Conservation (phyloP, 2,888 invertebrate genomes). For the Stenolophus ochropezus region DNA sequence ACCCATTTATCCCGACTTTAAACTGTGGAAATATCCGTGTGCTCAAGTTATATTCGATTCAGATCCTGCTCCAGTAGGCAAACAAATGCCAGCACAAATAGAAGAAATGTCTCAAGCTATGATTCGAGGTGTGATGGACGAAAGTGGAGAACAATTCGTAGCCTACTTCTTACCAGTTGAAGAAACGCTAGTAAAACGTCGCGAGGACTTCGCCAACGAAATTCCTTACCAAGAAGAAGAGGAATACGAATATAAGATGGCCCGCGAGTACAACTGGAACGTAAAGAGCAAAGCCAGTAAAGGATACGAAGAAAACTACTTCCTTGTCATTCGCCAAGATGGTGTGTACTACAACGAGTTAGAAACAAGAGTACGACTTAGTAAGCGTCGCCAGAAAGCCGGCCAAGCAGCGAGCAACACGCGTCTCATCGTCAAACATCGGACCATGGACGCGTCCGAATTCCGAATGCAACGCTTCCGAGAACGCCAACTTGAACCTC, state of each 20-base stretch:
- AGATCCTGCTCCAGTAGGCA: slow-evolving; percentile 95
- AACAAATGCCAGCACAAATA: slow-evolving; percentile 89
- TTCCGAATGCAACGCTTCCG: slow-evolving; percentile 90
- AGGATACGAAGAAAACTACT: slow-evolving; percentile 98
- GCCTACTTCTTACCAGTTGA: slow-evolving; percentile 98
- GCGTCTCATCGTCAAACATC: slow-evolving; percentile 90
- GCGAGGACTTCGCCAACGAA: slow-evolving; percentile 84
- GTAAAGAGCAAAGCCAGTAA: slow-evolving; percentile 92
- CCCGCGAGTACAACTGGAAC: slow-evolving; percentile 99
- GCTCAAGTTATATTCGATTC: slow-evolving; percentile 96
- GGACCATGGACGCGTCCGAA: slow-evolving; percentile 89
- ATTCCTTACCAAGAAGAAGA: slow-evolving; percentile 91
- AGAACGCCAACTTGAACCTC: slow-evolving; percentile 91
- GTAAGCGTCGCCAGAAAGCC: slow-evolving; percentile 90
- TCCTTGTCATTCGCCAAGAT: slow-evolving; percentile 92
- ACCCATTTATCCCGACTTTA: slow-evolving; percentile 95
- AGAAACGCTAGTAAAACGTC: slow-evolving; percentile 91
- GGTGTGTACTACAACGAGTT: slow-evolving; percentile 96
- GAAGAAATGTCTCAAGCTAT: slow-evolving; percentile 99
- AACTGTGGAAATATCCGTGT: slow-evolving; percentile 98
- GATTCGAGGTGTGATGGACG: slow-evolving; percentile 99
- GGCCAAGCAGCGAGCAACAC: slow-evolving; percentile 82
- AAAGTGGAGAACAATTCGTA: slow-evolving; percentile 98
- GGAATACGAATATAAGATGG: slow-evolving; percentile 97
- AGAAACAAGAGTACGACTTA: slow-evolving; percentile 95